phyloP scores from a whole-genome alignment of 2,113 vertebrate species.

The Oxygymnocypris stewartii region DNA sequence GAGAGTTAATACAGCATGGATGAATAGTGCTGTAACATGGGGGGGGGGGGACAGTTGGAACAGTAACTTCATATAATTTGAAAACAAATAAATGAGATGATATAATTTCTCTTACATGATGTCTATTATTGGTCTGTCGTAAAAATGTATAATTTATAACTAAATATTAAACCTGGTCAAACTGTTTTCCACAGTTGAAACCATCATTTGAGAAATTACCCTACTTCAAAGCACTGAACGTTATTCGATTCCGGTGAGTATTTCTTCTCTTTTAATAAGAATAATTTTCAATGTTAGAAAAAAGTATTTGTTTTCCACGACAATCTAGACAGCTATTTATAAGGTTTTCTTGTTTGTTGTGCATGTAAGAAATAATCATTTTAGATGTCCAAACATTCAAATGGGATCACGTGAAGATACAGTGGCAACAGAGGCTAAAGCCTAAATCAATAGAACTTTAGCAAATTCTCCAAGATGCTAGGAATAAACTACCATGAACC shows the following conservation, averaged over 20 bases:
- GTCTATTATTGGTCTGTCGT: background rate
- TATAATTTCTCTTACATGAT: background rate
- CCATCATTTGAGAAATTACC: background rate
- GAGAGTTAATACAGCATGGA: too few relatives aligned
- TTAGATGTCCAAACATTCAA: background rate
- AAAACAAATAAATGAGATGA: background rate
- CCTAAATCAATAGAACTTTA: background rate
- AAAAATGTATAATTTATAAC: background rate
- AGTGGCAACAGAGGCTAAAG: background rate
- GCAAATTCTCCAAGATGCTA: background rate
- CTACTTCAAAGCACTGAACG: background rate
- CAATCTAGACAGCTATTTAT: background rate
- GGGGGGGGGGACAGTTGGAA: too few relatives aligned
- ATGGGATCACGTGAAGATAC: background rate
- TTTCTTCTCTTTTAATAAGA: background rate
- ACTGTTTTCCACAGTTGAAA: constrained; percentile 12
- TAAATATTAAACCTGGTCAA: background rate
- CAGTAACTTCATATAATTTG: too few relatives aligned
- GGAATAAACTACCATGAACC: background rate
- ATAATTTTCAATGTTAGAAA: background rate
- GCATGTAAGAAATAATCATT: too few relatives aligned
- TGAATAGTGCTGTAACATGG: too few relatives aligned
- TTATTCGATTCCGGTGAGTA: constrained; percentile 9
- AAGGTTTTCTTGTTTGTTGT: too few relatives aligned
- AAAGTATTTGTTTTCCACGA: background rate